Base-by-base conservation (phyloP, 1,140 invertebrate genomes). In the Papilio polytes region DNA sequence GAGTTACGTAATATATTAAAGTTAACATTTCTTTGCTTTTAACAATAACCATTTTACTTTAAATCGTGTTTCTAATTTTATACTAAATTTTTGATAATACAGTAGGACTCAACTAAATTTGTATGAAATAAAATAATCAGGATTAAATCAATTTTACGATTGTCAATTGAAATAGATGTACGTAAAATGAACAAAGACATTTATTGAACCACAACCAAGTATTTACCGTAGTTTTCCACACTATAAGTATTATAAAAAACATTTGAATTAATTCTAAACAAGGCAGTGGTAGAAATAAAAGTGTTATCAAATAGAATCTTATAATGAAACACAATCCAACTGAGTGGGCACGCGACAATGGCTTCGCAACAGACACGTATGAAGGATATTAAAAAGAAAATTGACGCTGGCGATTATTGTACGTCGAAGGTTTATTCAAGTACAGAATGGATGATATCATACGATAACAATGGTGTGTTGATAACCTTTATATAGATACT, bases 401-500 rank as follows among this genome's bases (percentile, higher is more conserved):
- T 82, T 80, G 77, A 82, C 48, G 56, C 74, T 56, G 41, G 20
- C 72, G 70, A 78, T 78, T 78, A 78, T 78, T 78, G 77, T 63
- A 41, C 77, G 53, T 46, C 74, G 46, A 76, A 76, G 74, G 77
- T 59, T 78, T 63, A 63, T 44, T 78, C 77, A 66, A 15, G 77
- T 78, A 63, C 36, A 63, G 77, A 78, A 78, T 76, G 74, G 74
- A 76, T 78, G 76, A 78, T 78, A 78, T 78, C 76, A 78, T 78
- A 31, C 51, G 18, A 78, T 59, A 59, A 78, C 76, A 78, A 78
- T 78, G 53, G 76, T 78, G 51, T 72, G 73, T 76, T 78, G 72
- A 74, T 80, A 80, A 80, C 73, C 59, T 80, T 80, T 80, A 82
- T 82, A 80, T 82, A 80, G 83, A 82, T 82, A 78, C 51, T 36